phyloP scores from a whole-genome alignment of 1,140 invertebrate species.

The Sycophaga agraensis region DNA sequence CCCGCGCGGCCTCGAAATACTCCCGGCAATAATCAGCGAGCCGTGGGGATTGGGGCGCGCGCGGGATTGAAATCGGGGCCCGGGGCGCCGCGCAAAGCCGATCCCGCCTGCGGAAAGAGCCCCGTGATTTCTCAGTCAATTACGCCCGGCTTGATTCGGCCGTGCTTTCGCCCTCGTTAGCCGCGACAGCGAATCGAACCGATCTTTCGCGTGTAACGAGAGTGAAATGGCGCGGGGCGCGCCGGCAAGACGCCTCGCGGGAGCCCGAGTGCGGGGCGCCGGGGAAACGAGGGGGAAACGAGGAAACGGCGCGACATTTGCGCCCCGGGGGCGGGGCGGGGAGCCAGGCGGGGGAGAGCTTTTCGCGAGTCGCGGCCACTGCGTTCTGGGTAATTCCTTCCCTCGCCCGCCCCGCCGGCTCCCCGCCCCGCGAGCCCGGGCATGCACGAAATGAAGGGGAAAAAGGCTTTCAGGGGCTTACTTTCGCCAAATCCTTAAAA shows the following conservation, averaged over 20 bases:
- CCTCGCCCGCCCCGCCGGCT: not conserved
- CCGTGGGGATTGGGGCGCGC: not conserved
- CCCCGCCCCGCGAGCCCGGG: not conserved
- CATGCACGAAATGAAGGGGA: not conserved
- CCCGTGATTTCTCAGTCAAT: no score
- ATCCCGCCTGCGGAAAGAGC: no score
- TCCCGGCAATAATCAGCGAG: no score
- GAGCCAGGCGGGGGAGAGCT: not conserved
- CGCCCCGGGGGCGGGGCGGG: not conserved
- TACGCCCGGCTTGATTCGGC: no score
- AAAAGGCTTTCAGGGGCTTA: slow-evolving; percentile 14
- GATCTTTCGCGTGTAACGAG: slow-evolving; percentile 24
- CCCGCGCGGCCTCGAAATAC: no score
- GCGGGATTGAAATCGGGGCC: not conserved
- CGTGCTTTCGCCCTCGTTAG: no score
- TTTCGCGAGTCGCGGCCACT: not conserved
- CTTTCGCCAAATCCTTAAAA: slow-evolving; percentile 9
- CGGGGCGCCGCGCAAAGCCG: no score
- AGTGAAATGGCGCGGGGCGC: slow-evolving; percentile 25
- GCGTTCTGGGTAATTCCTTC: slow-evolving; percentile 4
- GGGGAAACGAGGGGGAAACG: not conserved
- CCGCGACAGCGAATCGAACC: no score
- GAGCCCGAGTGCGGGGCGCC: not conserved
- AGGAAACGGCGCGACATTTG: slow-evolving; percentile 8
- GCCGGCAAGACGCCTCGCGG: not conserved